These are phyloP conservation scores for Drosophila persimilis DNA, from an alignment of 1,140 invertebrate species.

Conservation along the genomic window DNA sequence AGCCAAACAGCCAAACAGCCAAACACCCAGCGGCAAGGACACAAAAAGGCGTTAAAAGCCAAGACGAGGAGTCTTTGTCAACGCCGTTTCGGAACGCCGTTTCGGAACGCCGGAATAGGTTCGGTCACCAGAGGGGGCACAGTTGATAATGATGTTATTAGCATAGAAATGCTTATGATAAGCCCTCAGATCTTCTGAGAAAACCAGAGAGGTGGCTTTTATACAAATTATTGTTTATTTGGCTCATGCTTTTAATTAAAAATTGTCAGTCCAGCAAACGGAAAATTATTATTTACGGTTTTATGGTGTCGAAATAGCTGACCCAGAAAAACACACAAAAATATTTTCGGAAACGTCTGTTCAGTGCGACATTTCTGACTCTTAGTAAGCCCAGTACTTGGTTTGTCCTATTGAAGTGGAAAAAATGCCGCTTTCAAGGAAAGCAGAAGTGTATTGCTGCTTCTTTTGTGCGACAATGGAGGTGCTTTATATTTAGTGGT, in stretches of 20 bases:
- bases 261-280: conserved; percentile 70
- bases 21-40: conserved; percentile 19
- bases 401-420: conserved; percentile 65
- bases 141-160: conserved; percentile 78
- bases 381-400: conserved; percentile 5
- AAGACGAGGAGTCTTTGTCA: conserved; percentile 48
- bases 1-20: neutral
- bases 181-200: conserved; percentile 37
- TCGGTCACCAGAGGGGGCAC: conserved; percentile 20
- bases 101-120: conserved; percentile 16
- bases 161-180: conserved; percentile 69
- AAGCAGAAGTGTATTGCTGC: conserved; percentile 5
- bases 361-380: conserved; percentile 45
- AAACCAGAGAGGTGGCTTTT: conserved; percentile 11
- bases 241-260: conserved; percentile 77
- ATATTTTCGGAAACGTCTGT: neutral
- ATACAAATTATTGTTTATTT: conserved; percentile 80
- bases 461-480: too few species aligned
- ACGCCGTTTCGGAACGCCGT: conserved; percentile 8
- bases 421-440: conserved; percentile 69
- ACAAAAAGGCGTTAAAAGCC: conserved; percentile 69
- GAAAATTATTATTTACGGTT: conserved; percentile 62
- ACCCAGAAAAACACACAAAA: conserved; percentile 56
- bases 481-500: conserved; percentile 56
- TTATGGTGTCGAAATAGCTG: conserved; percentile 31